A percentile compares a stretch with the other conserved stretches of the same genome.
phyloP scores from a whole-genome alignment of 2,888 invertebrate species.

The Antheraea assamensis region DNA sequence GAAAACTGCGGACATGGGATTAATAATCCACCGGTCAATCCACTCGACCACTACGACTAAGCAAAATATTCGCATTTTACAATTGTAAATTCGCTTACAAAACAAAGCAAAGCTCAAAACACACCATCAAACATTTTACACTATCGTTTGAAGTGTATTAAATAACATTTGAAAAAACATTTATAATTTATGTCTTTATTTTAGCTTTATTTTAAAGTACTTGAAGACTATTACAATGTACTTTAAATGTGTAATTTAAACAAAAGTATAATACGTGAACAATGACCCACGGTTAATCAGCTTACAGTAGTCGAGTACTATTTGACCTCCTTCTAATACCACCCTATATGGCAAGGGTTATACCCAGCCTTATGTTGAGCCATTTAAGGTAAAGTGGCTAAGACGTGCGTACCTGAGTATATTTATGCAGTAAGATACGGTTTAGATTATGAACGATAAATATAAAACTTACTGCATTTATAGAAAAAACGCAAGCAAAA shows the following conservation, averaged over 20 bases:
- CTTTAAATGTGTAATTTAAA: constrained; percentile 9
- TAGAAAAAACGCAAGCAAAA: background rate
- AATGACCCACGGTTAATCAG: constrained; percentile 3
- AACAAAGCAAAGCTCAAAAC: too few species aligned
- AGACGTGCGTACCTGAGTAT: constrained; percentile 40
- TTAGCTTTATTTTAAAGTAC: background rate
- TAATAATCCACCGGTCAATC: too few species aligned
- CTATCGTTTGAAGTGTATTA: background rate
- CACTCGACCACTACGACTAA: too few species aligned
- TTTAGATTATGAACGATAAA: constrained; percentile 38
- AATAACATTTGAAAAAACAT: background rate
- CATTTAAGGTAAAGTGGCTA: constrained; percentile 48
- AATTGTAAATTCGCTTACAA: too few species aligned
- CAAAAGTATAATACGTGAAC: background rate
- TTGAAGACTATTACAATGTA: background rate
- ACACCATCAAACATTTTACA: background rate
- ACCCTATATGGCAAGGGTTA: constrained; percentile 46
- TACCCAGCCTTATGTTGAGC: constrained; percentile 37
- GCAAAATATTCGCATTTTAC: too few species aligned
- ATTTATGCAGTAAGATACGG: constrained; percentile 44
- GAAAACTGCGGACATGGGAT: too few species aligned
- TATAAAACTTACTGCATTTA: background rate
- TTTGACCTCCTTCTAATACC: constrained; percentile 36
- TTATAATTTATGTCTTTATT: background rate
- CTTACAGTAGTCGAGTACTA: constrained; percentile 16